Base-by-base conservation (phyloP, 2,888 invertebrate species). In the Aelia acuminata region DNA sequence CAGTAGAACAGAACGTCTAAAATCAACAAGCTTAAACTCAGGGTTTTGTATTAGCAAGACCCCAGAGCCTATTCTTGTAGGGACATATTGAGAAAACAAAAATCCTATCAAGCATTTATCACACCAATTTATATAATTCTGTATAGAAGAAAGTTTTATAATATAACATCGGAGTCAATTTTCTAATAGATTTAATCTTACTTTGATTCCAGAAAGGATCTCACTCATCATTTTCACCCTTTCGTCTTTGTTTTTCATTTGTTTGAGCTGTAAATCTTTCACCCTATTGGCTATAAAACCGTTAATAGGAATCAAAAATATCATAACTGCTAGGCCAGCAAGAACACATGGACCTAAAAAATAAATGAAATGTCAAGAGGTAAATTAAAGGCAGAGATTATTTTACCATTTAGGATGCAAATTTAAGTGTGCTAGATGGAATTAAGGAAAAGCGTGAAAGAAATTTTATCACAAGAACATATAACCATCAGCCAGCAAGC, bases 201-300 rank as follows among this genome's bases (percentile, higher is more conserved):
- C 91, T 89, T 94, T 94, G 84, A 94, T 94, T 47, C 94, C 94
- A 90, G 93, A 93, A 20, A 94, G 92, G 87, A 94, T 93, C 91
- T 93, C 94, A 90, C 93, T 94, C 92, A 94, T 94, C 84, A 94
- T 91, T 91, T 94, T 94, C 20, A 94, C 93, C 53, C 94, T 91
- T 88, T 93, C 92, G 90, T 94, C 94, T 91, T 94, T 94, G 88
- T 92, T 92, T 88, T 92, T 92, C 94, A 94, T 94, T 91, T 94
- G 94, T 85, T 92, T 91, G 26, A 93, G 92, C 91, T 93, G 93
- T 13, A 92, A 90, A 48, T 91, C 92, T 90, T 93, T 93, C 91
- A 94, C 93, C 91, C 91, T 91, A 53, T 91, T 92, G 0, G 93
- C 93, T 53, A 94, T 91, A 11, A 90, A 89, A 57, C 90, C 91